A percentile compares a stretch with the other conserved stretches of the same genome.
phyloP scores from a whole-genome alignment of 2,113 vertebrate genomes.

The Peucedramus taeniatus region DNA sequence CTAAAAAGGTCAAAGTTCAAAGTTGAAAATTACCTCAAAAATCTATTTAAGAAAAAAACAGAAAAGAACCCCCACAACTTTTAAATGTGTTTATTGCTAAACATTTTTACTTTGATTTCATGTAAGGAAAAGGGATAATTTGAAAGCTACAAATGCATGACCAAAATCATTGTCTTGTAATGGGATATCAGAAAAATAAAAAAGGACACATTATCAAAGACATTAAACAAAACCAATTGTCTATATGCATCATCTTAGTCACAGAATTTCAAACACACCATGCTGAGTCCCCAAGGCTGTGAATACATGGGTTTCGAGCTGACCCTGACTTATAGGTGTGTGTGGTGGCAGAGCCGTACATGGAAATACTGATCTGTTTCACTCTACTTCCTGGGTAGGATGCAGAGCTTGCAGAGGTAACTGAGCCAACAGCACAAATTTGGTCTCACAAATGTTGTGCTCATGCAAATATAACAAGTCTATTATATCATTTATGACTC shows the following conservation, averaged over 20 bases:
- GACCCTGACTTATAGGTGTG: neutral
- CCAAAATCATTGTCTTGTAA: neutral
- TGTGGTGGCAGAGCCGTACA: accelerated
- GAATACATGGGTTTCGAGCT: neutral
- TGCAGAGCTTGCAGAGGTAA: neutral
- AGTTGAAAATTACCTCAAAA: neutral
- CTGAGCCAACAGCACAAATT: neutral
- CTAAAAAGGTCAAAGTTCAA: neutral
- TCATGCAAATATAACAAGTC: neutral
- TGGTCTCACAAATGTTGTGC: neutral
- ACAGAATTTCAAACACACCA: neutral
- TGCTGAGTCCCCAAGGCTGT: neutral
- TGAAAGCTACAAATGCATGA: neutral
- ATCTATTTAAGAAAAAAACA: neutral
- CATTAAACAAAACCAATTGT: neutral
- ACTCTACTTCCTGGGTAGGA: accelerated
- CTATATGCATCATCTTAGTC: neutral
- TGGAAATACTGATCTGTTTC: neutral
- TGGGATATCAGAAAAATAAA: neutral
- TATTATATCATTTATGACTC: neutral
- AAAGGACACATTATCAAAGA: neutral
- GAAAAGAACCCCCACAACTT: accelerated
- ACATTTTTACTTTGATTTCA: neutral
- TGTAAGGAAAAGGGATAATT: neutral
- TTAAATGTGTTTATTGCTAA: neutral